Conservation (phyloP, 2,888 invertebrate genomes). For the Calameuta idolon region DNA sequence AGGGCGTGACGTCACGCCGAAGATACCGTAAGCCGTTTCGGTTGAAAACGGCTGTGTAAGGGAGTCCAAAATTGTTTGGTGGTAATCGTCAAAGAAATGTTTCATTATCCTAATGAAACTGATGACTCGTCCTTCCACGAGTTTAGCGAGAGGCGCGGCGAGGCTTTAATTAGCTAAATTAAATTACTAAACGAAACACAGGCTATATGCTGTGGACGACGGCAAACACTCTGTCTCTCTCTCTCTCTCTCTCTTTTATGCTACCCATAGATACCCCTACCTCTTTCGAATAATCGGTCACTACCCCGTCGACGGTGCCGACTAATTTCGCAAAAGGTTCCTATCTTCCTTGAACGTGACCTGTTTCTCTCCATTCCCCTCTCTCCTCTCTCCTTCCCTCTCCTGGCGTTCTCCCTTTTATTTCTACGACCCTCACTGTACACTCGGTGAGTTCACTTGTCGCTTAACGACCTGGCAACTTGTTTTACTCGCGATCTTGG, state of each 20-base stretch:
- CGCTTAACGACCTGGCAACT: slow-evolving; percentile 54
- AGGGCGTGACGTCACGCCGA: background rate
- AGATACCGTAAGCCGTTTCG: background rate
- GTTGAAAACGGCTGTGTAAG: background rate
- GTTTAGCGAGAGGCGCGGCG: slow-evolving; percentile 2
- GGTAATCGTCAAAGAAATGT: slow-evolving; percentile 40
- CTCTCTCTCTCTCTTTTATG: background rate
- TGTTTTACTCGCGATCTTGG: slow-evolving; percentile 57
- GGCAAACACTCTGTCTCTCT: background rate
- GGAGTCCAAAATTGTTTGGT: slow-evolving; percentile 31
- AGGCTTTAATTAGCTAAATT: slow-evolving; percentile 55
- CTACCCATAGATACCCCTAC: background rate
- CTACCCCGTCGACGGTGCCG: slow-evolving; percentile 12
- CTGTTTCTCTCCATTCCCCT: background rate
- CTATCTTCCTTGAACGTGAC: slow-evolving; percentile 49
- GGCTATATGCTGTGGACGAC: background rate
- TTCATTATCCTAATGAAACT: slow-evolving; percentile 59
- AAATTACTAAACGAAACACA: slow-evolving; percentile 53
- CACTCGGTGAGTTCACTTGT: slow-evolving; percentile 7
- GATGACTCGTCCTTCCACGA: slow-evolving; percentile 38
- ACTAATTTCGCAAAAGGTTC: slow-evolving; percentile 44
- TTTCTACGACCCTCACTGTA: background rate
- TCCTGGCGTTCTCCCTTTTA: background rate
- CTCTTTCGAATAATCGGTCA: background rate
- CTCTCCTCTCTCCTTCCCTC: background rate